A percentile compares a stretch with the other conserved stretches of the same genome.
phyloP scores from a whole-genome alignment of 2,113 vertebrate species.

The Strix aluco region DNA sequence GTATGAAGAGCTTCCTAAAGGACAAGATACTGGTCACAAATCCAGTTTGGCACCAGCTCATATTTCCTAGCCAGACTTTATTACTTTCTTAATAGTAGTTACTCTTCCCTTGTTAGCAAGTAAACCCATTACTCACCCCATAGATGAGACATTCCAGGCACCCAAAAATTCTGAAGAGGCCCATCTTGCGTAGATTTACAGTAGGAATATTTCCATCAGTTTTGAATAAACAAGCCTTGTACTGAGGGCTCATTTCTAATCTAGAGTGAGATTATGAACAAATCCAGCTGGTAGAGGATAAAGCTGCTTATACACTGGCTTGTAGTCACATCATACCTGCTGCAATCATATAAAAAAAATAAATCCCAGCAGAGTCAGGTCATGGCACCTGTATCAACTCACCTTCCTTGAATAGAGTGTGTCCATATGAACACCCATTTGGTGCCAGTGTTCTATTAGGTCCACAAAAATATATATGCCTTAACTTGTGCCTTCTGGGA shows the following conservation, averaged over 20 bases:
- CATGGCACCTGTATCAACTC: not conserved
- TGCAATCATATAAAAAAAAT: not conserved
- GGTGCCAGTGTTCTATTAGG: rapidly evolving
- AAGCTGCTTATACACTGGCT: not conserved
- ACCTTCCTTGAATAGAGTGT: not conserved
- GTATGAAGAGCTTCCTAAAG: not conserved
- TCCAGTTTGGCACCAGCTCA: not conserved
- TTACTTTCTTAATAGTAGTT: not conserved
- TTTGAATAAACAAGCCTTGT: not conserved
- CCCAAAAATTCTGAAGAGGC: not conserved
- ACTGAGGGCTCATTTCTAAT: not conserved
- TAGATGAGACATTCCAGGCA: not conserved
- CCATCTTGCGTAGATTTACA: not conserved
- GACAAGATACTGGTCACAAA: not conserved
- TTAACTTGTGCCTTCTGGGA: not conserved
- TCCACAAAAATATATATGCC: not conserved
- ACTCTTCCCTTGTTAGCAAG: not conserved
- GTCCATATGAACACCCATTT: not conserved
- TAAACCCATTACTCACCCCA: not conserved
- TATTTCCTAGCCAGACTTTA: not conserved
- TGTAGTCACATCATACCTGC: not conserved
- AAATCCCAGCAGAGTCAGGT: not conserved
- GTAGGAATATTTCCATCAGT: not conserved
- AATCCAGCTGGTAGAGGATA: not conserved
- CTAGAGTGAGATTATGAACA: not conserved